A percentile compares a stretch with the other conserved stretches of the same genome.
These are phyloP conservation scores for Nemurella pictetii DNA, from an alignment of 2,888 invertebrate genomes.

Conservation along the genomic window DNA sequence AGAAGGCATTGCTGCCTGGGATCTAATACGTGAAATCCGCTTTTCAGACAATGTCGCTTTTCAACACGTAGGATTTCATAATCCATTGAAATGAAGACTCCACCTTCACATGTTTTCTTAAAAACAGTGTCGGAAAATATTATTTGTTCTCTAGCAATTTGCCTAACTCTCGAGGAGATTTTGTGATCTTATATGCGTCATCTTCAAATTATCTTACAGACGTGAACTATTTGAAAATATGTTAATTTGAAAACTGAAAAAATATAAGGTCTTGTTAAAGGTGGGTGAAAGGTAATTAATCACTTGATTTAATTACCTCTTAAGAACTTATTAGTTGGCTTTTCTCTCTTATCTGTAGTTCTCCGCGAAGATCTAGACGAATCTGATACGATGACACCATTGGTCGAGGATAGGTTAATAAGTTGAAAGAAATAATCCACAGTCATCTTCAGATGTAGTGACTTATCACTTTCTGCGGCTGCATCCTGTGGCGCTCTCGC, in stretches of 20 bases:
- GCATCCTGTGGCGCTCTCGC: neutral
- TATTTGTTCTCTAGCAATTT: too few species aligned
- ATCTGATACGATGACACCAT: neutral
- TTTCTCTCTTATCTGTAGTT: neutral
- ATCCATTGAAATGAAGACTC: too few species aligned
- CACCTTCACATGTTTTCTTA: too few species aligned
- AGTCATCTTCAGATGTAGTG: neutral
- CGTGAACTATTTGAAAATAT: neutral
- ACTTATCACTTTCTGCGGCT: neutral
- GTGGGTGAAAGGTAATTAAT: slow-evolving; percentile 25
- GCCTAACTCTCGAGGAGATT: too few species aligned
- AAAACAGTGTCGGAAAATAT: too few species aligned
- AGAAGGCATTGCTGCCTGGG: too few species aligned
- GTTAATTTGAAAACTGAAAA: slow-evolving; percentile 9
- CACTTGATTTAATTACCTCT: slow-evolving; percentile 21
- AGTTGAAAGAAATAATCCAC: neutral
- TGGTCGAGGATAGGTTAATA: neutral
- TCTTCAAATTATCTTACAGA: neutral
- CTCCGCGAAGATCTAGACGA: neutral
- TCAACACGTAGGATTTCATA: too few species aligned
- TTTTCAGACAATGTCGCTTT: too few species aligned
- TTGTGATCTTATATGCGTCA: too few species aligned
- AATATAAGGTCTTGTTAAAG: slow-evolving; percentile 8
- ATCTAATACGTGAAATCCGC: too few species aligned
- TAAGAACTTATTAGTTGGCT: slow-evolving; percentile 24